phyloP scores from a whole-genome alignment of 2,113 vertebrate species.

The Telmatochromis sp. region DNA sequence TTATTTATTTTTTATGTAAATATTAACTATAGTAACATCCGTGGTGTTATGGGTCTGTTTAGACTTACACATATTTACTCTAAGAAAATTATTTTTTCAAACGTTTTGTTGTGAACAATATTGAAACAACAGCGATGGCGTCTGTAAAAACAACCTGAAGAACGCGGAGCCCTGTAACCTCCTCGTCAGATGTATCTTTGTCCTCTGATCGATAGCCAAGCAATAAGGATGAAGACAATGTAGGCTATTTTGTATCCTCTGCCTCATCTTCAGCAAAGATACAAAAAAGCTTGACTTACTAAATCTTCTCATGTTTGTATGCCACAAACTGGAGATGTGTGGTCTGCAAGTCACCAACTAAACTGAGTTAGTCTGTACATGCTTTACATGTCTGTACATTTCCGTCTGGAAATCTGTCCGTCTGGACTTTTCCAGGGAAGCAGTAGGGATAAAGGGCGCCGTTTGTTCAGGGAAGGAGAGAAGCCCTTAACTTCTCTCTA shows the following conservation, averaged over 20 bases:
- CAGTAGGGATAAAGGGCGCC: background rate
- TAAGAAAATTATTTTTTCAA: background rate
- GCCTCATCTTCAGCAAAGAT: background rate
- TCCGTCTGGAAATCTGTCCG: background rate
- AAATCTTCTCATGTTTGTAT: background rate
- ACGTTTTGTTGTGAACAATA: background rate
- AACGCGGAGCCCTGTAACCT: fast-evolving
- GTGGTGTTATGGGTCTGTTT: too few relatives aligned
- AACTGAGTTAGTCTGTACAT: background rate
- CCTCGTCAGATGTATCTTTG: background rate
- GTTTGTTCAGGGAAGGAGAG: background rate
- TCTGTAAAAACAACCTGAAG: background rate
- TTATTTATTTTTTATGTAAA: too few relatives aligned
- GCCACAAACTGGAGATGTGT: background rate
- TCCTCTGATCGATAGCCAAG: background rate
- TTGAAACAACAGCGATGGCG: background rate
- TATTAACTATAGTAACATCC: too few relatives aligned
- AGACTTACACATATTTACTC: background rate
- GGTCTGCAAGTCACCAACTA: background rate
- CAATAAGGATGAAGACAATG: background rate
- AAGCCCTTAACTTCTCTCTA: background rate
- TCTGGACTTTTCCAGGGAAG: background rate
- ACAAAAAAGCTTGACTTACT: fast-evolving
- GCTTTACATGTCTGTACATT: background rate
- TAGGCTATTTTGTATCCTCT: background rate